A percentile compares a stretch with the other conserved stretches of the same genome.
These are phyloP conservation scores for Schmidtea mediterranea DNA, from an alignment of 1,140 invertebrate genomes.

Conservation along the genomic window DNA sequence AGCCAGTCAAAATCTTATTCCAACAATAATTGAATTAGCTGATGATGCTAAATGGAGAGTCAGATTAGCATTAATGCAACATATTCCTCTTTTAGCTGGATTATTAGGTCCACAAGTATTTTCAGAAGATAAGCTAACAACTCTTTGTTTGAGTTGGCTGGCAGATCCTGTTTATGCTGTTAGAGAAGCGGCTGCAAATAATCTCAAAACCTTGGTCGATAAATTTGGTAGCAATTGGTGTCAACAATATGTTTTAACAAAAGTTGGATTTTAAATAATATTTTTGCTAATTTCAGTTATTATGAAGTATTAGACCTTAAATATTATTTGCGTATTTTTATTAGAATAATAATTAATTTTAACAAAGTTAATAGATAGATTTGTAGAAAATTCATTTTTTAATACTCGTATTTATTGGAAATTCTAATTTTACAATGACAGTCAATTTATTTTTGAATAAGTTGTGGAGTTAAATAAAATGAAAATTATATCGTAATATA, in stretches of 20 bases:
- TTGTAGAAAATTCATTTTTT: no score
- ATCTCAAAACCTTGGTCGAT: constrained; percentile 81
- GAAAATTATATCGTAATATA: no score
- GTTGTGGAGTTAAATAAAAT: no score
- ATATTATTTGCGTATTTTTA: no score
- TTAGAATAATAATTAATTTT: no score
- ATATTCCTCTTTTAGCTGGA: constrained; percentile 92
- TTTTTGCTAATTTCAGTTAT: background rate
- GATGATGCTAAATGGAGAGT: constrained; percentile 98
- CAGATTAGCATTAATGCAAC: constrained; percentile 75
- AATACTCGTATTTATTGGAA: no score
- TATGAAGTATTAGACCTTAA: no score
- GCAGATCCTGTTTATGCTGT: constrained; percentile 97
- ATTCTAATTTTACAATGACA: no score
- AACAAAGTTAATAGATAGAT: no score
- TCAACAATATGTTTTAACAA: constrained; percentile 68
- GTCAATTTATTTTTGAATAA: no score
- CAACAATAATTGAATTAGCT: constrained; percentile 93
- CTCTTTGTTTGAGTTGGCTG: constrained; percentile 91
- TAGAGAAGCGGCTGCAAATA: constrained; percentile 80
- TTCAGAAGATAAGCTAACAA: constrained; percentile 70
- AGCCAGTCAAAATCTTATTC: constrained; percentile 61
- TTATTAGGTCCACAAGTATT: constrained; percentile 56
- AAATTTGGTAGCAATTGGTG: constrained; percentile 95
- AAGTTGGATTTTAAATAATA: background rate